These are phyloP conservation scores for Lepisosteus oculatus DNA, from an alignment of 2,113 vertebrate genomes.

Conservation along the genomic window DNA sequence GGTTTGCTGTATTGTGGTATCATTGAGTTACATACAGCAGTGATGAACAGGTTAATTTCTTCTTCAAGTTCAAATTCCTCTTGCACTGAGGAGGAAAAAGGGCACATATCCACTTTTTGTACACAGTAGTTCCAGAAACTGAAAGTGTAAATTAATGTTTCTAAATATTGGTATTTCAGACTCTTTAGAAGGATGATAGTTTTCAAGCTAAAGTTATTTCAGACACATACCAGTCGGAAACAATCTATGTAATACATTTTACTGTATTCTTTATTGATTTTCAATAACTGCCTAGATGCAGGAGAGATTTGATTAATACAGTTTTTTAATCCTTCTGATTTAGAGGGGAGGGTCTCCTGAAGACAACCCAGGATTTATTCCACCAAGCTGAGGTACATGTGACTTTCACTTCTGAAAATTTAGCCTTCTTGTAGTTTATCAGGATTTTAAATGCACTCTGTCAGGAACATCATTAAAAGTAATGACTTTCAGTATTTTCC, in stretches of 20 bases:
- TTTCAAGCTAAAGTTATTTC: background rate
- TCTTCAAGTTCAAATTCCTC: no score
- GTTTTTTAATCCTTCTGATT: constrained; percentile 41
- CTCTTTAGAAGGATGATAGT: background rate
- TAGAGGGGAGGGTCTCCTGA: constrained; percentile 93
- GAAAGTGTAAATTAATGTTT: no score
- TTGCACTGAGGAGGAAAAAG: no score
- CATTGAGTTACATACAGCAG: no score
- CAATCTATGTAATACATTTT: constrained; percentile 3
- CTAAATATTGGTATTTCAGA: no score
- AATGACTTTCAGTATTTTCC: constrained; percentile 13
- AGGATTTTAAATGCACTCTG: constrained; percentile 21
- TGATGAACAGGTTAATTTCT: no score
- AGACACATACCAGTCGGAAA: background rate
- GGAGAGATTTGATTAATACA: constrained; percentile 18
- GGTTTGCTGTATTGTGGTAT: no score
- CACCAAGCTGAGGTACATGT: constrained; percentile 85
- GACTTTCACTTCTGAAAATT: background rate
- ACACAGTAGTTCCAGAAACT: no score
- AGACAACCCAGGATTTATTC: constrained; percentile 91
- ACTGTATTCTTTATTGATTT: constrained; percentile 9
- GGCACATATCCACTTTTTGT: no score
- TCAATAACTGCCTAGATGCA: background rate
- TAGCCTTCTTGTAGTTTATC: background rate
- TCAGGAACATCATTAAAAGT: constrained; percentile 26